Conservation (phyloP, 2,888 invertebrate genomes). For the Metalampra italica region DNA sequence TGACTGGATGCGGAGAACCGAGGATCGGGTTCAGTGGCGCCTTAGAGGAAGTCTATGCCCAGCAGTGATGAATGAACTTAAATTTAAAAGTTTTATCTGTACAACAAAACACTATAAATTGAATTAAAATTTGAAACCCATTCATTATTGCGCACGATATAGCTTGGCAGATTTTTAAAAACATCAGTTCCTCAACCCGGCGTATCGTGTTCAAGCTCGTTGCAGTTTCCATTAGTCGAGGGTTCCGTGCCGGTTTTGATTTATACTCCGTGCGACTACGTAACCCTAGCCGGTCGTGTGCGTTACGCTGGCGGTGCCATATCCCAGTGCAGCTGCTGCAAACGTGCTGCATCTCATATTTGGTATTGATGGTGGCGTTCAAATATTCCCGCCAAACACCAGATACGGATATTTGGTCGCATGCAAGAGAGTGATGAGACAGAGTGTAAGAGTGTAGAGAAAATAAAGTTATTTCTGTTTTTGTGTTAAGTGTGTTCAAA, state of each 20-base stretch:
- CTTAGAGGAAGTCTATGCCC: no score
- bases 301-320: constrained; percentile 3
- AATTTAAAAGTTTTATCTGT: no score
- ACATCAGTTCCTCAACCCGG: background rate
- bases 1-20: no score
- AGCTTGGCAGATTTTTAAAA: constrained; percentile 1
- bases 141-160: background rate
- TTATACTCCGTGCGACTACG: constrained; percentile 6
- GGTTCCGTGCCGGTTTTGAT: constrained; percentile 6
- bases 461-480: no score
- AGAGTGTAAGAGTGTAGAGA: no score
- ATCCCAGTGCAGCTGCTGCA: background rate
- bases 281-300: constrained; percentile 13
- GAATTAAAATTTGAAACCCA: background rate
- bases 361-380: background rate
- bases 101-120: no score
- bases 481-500: no score
- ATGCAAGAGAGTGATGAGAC: no score
- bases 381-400: no score
- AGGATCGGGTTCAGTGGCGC: no score
- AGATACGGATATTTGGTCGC: no score
- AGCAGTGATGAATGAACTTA: no score
- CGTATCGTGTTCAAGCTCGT: constrained; percentile 5
- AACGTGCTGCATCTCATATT: background rate
- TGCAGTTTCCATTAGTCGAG: constrained; percentile 3